Conservation (phyloP, 2,888 invertebrate genomes). For the Rhyacophila evoluta region DNA sequence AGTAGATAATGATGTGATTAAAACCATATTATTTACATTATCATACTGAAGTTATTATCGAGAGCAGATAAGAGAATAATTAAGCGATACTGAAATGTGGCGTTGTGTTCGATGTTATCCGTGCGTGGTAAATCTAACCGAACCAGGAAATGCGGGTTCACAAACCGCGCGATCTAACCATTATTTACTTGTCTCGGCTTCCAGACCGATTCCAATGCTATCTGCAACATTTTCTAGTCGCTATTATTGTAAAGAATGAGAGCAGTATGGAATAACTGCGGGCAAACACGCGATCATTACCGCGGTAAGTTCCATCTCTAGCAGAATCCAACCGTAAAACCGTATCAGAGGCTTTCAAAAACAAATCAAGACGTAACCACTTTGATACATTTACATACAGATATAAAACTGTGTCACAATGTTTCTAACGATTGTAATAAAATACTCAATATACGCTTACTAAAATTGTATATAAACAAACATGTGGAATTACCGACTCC, state of each 20-base stretch:
- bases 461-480: no score
- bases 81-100: background rate
- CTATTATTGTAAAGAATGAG: slow-evolving; percentile 25
- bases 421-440: no score
- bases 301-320: slow-evolving; percentile 6
- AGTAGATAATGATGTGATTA: no score
- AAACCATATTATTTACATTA: no score
- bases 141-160: slow-evolving; percentile 7
- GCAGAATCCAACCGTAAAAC: slow-evolving; percentile 19
- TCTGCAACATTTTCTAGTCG: slow-evolving; percentile 16
- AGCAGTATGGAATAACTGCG: slow-evolving; percentile 23
- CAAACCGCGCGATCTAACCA: slow-evolving; percentile 7
- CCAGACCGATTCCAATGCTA: slow-evolving; percentile 6
- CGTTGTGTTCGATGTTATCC: background rate
- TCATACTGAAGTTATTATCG: background rate
- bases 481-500: no score
- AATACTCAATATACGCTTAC: no score
- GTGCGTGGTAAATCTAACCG: slow-evolving; percentile 3
- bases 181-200: slow-evolving; percentile 20
- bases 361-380: no score
- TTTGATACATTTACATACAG: no score
- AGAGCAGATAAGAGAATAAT: background rate
- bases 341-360: background rate
- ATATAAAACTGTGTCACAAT: no score
- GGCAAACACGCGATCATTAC: slow-evolving; percentile 34